These are phyloP conservation scores for Dendrophyllia cribrosa DNA, from an alignment of 64 coral and sea anemone species.

Conservation along the genomic window DNA sequence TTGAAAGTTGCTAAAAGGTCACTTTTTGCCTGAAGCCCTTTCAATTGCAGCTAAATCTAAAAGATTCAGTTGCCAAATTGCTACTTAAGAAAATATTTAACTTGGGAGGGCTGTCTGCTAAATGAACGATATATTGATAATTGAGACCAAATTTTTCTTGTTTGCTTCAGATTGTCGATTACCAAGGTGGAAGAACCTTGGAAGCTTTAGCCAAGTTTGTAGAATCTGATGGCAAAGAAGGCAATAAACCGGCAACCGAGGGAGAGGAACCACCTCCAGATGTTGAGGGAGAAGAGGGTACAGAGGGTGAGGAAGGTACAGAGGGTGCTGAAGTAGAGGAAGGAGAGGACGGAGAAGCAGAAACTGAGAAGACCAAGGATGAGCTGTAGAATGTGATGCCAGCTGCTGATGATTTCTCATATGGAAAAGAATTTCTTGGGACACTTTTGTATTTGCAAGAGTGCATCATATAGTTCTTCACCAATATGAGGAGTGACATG, in stretches of 20 bases:
- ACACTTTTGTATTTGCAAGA: not conserved
- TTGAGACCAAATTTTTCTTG: not conserved
- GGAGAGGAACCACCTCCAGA: conserved; percentile 82
- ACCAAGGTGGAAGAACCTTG: conserved; percentile 93
- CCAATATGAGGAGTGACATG: not conserved
- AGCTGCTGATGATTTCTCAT: conserved; percentile 13
- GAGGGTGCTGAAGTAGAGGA: conserved; percentile 40
- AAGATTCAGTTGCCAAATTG: too few species aligned
- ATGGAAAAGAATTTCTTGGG: not conserved
- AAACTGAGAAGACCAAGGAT: conserved; percentile 48
- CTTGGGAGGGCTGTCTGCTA: too few species aligned
- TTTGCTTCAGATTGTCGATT: conserved; percentile 87
- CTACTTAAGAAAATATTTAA: too few species aligned
- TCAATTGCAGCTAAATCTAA: too few species aligned
- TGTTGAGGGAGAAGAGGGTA: conserved; percentile 37
- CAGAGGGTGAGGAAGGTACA: conserved; percentile 30
- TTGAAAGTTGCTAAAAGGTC: too few species aligned
- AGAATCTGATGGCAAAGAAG: conserved; percentile 91
- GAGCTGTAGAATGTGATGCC: conserved; percentile 78
- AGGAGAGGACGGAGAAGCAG: conserved; percentile 8
- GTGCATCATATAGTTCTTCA: not conserved
- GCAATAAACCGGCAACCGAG: conserved; percentile 55
- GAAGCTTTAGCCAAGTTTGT: conserved; percentile 94
- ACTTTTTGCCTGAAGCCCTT: too few species aligned
- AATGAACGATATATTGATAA: not conserved